phyloP scores from a whole-genome alignment of 2,797 vertebrate species.

The Ctenopoma kingsleyae region DNA sequence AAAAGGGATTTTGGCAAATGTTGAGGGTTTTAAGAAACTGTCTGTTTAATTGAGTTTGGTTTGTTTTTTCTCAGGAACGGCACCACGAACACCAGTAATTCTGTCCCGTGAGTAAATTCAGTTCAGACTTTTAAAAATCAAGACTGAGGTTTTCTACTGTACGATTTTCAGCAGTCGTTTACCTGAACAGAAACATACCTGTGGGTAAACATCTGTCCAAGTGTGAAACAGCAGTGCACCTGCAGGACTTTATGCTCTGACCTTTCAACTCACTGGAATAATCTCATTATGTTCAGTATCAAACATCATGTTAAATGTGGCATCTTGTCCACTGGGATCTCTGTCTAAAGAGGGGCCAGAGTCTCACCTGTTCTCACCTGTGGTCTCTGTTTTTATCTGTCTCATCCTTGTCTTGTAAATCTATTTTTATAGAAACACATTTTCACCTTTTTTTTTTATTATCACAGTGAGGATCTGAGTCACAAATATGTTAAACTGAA shows the following conservation, averaged over 20 bases:
- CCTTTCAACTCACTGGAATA: constrained; percentile 1
- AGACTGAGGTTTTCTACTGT: neutral
- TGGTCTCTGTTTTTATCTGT: too few species aligned
- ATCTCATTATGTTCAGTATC: neutral
- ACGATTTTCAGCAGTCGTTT: neutral
- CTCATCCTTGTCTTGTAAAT: too few species aligned
- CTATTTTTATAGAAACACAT: too few species aligned
- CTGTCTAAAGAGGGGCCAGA: neutral
- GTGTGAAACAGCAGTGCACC: neutral
- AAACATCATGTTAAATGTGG: too few species aligned
- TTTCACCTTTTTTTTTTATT: too few species aligned
- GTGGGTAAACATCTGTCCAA: neutral
- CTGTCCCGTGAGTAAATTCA: neutral
- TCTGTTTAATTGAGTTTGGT: neutral
- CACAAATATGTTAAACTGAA: too few species aligned
- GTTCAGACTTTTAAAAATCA: neutral
- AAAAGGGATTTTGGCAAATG: neutral
- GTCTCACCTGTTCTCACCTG: neutral
- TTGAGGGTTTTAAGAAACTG: neutral
- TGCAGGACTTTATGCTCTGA: neutral
- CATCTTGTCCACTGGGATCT: too few species aligned
- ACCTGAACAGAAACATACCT: neutral
- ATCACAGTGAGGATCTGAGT: too few species aligned
- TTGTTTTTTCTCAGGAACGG: constrained; percentile 7
- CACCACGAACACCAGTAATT: neutral